Percentiles rank a stretch among this genome's conserved stretches.
Evolutionary conservation across 1,140 invertebrate genomes (phyloP).

Genomic region (Augochlora pura): DNA sequence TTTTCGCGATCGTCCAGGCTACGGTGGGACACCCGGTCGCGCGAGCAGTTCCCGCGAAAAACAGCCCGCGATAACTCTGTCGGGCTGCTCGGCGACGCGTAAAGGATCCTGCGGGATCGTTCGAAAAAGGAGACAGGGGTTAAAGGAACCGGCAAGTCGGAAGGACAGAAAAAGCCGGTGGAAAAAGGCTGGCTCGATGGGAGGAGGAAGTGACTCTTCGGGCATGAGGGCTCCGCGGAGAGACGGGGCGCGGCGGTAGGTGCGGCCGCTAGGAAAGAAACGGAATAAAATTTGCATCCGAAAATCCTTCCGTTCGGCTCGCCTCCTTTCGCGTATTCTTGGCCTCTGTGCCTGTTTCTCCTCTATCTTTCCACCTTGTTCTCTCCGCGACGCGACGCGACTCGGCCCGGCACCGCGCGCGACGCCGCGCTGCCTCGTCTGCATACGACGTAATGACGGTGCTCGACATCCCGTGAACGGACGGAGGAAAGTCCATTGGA

Average conservation of each 20-base stretch:
- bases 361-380: not conserved
- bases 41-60: conserved; percentile 17
- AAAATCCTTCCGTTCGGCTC: conserved; percentile 69
- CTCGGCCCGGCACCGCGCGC: too few species aligned
- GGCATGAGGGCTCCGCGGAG: not conserved
- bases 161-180: conserved; percentile 28
- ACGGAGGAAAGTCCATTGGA: conserved; percentile 65
- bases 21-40: not conserved
- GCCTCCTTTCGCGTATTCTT: conserved; percentile 20
- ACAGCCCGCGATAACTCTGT: conserved; percentile 47
- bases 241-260: not conserved
- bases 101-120: conserved; percentile 40
- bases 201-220: not conserved
- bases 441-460: conserved; percentile 66
- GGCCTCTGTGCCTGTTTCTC: not conserved
- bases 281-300: conserved; percentile 75
- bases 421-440: conserved; percentile 35
- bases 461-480: conserved; percentile 63
- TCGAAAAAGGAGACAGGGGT: conserved; percentile 18
- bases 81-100: conserved; percentile 33
- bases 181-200: conserved; percentile 15
- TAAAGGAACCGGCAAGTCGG: conserved; percentile 47
- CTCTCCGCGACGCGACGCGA: too few species aligned
- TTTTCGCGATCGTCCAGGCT: not conserved
- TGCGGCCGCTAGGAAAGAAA: conserved; percentile 34